A percentile compares a stretch with the other conserved stretches of the same genome.
Evolutionary conservation across 2,113 vertebrate species (phyloP).

Genomic region (Cacatua alba): DNA sequence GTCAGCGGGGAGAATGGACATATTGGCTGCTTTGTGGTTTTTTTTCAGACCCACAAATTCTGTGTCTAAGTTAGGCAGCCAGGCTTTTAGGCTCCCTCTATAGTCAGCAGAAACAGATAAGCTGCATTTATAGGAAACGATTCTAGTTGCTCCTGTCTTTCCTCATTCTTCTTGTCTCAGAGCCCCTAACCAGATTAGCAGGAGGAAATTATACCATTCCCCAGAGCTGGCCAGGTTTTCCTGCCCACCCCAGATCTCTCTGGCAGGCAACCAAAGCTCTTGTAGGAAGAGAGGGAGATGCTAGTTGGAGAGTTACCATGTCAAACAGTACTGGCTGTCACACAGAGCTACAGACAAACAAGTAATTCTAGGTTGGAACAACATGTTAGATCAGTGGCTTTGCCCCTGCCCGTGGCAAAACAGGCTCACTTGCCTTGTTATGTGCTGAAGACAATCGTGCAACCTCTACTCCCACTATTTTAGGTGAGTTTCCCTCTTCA

Average conservation of each 20-base stretch:
- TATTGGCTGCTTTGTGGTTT: background rate
- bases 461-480: background rate
- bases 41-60: background rate
- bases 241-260: background rate
- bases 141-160: background rate
- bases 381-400: background rate
- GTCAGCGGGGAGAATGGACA: background rate
- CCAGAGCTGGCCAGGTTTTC: background rate
- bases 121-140: background rate
- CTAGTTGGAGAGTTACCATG: background rate
- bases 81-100: background rate
- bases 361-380: background rate
- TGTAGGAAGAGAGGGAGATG: background rate
- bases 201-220: background rate
- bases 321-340: accelerated
- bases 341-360: background rate
- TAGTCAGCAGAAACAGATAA: background rate
- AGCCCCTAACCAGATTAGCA: background rate
- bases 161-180: background rate
- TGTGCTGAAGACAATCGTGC: background rate
- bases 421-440: background rate
- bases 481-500: background rate
- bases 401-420: background rate
- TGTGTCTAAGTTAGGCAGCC: background rate
- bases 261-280: background rate